Percentiles rank a stretch among this genome's conserved stretches.
Evolutionary conservation across 1,140 invertebrate genomes (phyloP).

Genomic region (Aradophagus sp.): DNA sequence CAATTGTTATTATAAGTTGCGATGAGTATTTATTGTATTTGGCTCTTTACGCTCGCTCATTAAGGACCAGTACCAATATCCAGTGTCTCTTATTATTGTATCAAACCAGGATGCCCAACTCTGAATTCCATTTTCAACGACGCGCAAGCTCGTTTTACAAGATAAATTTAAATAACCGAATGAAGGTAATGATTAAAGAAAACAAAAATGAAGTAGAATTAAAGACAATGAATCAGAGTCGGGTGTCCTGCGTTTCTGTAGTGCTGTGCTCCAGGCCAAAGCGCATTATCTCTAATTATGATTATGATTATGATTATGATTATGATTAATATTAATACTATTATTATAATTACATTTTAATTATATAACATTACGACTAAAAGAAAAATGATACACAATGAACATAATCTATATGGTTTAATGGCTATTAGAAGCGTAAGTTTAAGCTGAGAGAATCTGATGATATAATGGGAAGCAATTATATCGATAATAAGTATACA

Average conservation of each 20-base stretch:
- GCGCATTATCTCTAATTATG: conserved; percentile 70
- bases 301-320: too few relatives aligned
- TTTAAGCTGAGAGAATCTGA: conserved; percentile 48
- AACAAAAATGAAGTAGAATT: neutral
- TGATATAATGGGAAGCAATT: conserved; percentile 56
- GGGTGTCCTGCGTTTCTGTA: conserved; percentile 55
- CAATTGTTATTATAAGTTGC: conserved; percentile 58
- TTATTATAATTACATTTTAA: conserved; percentile 43
- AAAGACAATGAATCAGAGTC: conserved; percentile 37
- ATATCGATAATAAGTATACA: conserved; percentile 60
- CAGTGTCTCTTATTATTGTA: conserved; percentile 57
- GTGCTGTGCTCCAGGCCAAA: conserved; percentile 64
- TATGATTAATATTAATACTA: too few relatives aligned
- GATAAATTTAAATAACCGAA: too few relatives aligned
- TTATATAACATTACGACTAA: conserved; percentile 58
- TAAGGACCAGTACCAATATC: conserved; percentile 56
- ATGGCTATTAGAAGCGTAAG: conserved; percentile 50
- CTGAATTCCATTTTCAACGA: too few relatives aligned
- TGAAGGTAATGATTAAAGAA: too few relatives aligned
- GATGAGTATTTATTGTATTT: conserved; percentile 55
- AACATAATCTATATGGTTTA: conserved; percentile 59
- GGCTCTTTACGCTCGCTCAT: conserved; percentile 69
- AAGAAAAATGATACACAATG: conserved; percentile 49
- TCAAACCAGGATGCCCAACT: conserved; percentile 55
- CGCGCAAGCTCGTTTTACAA: too few relatives aligned